Base-by-base conservation (phyloP, 2,113 vertebrate species). In the Cynoglossus semilaevis region DNA sequence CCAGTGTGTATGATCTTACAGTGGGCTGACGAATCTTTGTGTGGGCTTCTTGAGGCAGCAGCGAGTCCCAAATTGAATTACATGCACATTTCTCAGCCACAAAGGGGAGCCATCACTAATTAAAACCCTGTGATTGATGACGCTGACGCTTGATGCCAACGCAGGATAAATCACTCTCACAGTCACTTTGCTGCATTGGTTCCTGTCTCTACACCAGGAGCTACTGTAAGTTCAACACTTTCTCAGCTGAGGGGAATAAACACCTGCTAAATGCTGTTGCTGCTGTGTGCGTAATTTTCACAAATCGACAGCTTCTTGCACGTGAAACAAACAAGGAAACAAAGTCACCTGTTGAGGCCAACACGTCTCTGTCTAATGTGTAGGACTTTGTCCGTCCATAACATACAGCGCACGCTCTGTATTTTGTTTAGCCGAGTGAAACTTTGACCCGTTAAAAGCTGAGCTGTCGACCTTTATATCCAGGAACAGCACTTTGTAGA, bases 91-190 rank as follows among this genome's bases (percentile, higher is more conserved):
- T 90, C 85, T 88, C 85, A 84, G 81, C 78, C 87, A 88, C 90
- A 90, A 88, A 88, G 82, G 87, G 84, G 78, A 86, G 87, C 82
- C 89, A 90, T 87, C 88, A 81, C 84, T 89, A 91, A 90, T 91
- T 91, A 90, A 90, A 89, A 85, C 75, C 80, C 84, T 70, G 85
- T 90, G 90, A 91, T 91, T 90, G 90, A 91, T 90, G 87, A 88
- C 81, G 75, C 51, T 68, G 72, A 88, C 62, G 86, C 82, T 79
- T 68, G 70, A 80, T 76, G 84, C 85, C 74, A 75, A 54, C 60
- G 66, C 37, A 69, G 82, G 61, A 87, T 87, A 84, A 87, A 89
- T 88, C 74, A 86, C 79, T 51, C 77, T 81, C 74, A 53, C 77
- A 76, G 83, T 85, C 83, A 88, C 85, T 87, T 84, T 89, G 77